phyloP scores from a whole-genome alignment of 2,797 vertebrate genomes.

The Silurus lanzhouensis region DNA sequence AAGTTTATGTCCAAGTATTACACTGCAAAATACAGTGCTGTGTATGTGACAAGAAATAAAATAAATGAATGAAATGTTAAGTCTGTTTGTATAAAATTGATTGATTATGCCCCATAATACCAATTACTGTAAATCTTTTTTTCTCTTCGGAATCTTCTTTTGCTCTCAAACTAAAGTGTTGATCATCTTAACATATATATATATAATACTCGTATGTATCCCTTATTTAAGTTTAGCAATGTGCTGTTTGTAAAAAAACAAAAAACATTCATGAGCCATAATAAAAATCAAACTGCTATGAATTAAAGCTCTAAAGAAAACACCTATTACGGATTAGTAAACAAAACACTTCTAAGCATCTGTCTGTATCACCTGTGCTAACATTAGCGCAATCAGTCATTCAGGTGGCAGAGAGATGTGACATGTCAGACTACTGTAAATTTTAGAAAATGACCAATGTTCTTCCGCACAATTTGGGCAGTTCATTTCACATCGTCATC shows the following conservation, averaged over 20 bases:
- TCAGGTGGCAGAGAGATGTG: constrained; percentile 1
- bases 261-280: neutral
- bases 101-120: neutral
- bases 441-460: neutral
- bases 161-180: neutral
- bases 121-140: neutral
- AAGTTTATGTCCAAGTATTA: too few species aligned
- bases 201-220: neutral
- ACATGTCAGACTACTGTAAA: neutral
- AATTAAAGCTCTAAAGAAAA: neutral
- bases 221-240: neutral
- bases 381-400: constrained; percentile 5
- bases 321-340: constrained; percentile 1
- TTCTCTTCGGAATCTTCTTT: neutral
- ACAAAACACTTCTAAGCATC: constrained; percentile 11
- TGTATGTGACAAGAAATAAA: too few species aligned
- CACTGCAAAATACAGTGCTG: too few species aligned
- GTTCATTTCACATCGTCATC: constrained; percentile 19
- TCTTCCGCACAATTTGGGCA: constrained; percentile 16
- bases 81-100: too few species aligned
- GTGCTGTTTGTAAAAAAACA: neutral
- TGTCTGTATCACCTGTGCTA: neutral
- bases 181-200: too few species aligned
- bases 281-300: neutral
- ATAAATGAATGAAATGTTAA: too few species aligned